Evolutionary conservation across 2,113 vertebrate species (phyloP).

Genomic region (Rana temporaria): DNA sequence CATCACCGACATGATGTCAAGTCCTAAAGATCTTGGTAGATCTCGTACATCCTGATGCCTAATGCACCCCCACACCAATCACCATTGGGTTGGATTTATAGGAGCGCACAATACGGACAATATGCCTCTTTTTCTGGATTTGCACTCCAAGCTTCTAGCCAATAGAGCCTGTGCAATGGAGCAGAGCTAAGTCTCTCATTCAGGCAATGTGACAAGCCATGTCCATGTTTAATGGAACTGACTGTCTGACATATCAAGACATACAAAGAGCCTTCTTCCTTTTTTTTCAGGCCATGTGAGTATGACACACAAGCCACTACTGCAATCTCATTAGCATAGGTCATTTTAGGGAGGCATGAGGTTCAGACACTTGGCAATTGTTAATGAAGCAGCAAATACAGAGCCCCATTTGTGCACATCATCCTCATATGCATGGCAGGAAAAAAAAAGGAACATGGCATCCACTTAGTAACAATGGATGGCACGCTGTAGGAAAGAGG

Average conservation of each 20-base stretch:
- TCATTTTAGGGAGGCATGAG: conserved; percentile 31
- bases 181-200: conserved; percentile 21
- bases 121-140: background rate
- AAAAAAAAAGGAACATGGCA: conserved; percentile 46
- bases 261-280: conserved; percentile 35
- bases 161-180: conserved; percentile 27
- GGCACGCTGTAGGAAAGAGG: conserved; percentile 9
- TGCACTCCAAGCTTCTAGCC: conserved; percentile 14
- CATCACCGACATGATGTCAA: conserved; percentile 3
- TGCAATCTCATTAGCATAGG: conserved; percentile 45
- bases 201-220: conserved; percentile 12
- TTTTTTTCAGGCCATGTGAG: conserved; percentile 39
- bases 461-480: conserved; percentile 49
- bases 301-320: conserved; percentile 18
- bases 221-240: conserved; percentile 33
- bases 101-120: too few species aligned
- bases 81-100: too few species aligned
- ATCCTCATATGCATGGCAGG: conserved; percentile 5
- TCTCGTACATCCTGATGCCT: background rate
- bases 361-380: background rate
- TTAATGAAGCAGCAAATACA: background rate
- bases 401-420: background rate
- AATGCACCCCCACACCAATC: too few species aligned
- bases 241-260: conserved; percentile 36
- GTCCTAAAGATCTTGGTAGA: background rate